Percentiles rank a stretch among this genome's conserved stretches.
Conservation (phyloP, 2,888 invertebrate genomes). For the Leucania comma region DNA sequence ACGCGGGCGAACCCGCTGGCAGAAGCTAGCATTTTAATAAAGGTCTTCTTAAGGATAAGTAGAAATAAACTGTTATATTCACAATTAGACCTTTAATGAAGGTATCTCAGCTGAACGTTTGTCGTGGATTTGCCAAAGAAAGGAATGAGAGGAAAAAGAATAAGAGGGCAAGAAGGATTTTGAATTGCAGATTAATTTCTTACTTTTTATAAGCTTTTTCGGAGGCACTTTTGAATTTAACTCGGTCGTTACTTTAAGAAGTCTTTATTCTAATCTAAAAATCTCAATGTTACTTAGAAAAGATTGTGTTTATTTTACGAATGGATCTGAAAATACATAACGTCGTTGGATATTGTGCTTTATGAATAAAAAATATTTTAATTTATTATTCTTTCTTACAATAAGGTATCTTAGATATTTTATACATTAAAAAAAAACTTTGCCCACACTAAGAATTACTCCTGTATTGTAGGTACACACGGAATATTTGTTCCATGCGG, state of each 20-base stretch:
- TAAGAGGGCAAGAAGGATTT: slow-evolving; percentile 79
- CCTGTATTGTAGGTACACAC: too few species aligned
- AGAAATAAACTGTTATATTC: slow-evolving; percentile 61
- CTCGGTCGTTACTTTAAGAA: slow-evolving; percentile 75
- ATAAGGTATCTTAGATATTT: slow-evolving; percentile 11
- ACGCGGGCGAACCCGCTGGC: too few species aligned
- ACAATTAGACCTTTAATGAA: slow-evolving; percentile 64
- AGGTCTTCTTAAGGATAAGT: slow-evolving; percentile 15
- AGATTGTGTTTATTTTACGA: slow-evolving; percentile 59
- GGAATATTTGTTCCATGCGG: too few species aligned
- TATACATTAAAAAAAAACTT: slow-evolving; percentile 1
- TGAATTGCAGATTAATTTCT: slow-evolving; percentile 87
- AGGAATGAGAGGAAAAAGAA: slow-evolving; percentile 72
- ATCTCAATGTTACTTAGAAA: slow-evolving; percentile 62
- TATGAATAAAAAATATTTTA: slow-evolving; percentile 16
- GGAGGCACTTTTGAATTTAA: slow-evolving; percentile 79
- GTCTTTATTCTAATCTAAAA: slow-evolving; percentile 72
- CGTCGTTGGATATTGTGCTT: slow-evolving; percentile 15
- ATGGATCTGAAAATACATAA: slow-evolving; percentile 25
- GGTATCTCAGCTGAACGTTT: slow-evolving; percentile 67
- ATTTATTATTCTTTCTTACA: slow-evolving; percentile 15
- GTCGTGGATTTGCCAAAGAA: slow-evolving; percentile 73
- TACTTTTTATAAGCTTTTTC: slow-evolving; percentile 83
- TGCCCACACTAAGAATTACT: too few species aligned
- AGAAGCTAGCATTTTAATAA: slow-evolving; percentile 34